A percentile compares a stretch with the other conserved stretches of the same genome.
These are phyloP conservation scores for Heliconius hortense DNA, from an alignment of 2,888 invertebrate species.

Conservation along the genomic window DNA sequence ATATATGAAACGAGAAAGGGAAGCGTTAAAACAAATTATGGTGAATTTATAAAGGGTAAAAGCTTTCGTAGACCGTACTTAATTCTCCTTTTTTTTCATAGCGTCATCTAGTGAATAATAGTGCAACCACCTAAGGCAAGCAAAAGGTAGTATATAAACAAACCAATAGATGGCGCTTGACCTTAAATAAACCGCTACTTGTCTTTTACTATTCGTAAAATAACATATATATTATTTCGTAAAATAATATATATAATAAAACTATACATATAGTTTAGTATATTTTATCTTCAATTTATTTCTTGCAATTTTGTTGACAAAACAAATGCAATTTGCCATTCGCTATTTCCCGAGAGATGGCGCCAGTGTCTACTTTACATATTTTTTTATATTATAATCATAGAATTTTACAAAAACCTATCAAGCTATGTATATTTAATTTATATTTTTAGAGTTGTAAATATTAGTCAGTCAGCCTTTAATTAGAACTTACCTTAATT, in stretches of 20 bases:
- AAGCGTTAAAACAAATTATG: too few relatives aligned
- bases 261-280: too few relatives aligned
- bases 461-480: not conserved
- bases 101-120: conserved; percentile 59
- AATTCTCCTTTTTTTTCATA: conserved; percentile 26
- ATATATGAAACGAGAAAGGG: too few relatives aligned
- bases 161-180: conserved; percentile 29
- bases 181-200: not conserved
- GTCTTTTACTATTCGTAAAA: not conserved
- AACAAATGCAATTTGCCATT: not conserved
- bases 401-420: not conserved
- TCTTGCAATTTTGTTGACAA: too few relatives aligned
- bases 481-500: conserved; percentile 67
- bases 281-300: too few relatives aligned
- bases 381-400: too few relatives aligned
- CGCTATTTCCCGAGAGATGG: not conserved
- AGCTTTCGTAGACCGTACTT: conserved; percentile 1
- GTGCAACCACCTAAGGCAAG: conserved; percentile 33
- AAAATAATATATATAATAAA: not conserved
- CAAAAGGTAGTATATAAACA: not conserved
- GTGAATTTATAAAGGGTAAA: conserved; percentile 28
- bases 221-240: too few relatives aligned
- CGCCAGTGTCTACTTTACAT: not conserved
- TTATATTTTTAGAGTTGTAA: not conserved
- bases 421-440: not conserved